phyloP scores from a whole-genome alignment of 2,888 invertebrate genomes.

The Patella pellucida region DNA sequence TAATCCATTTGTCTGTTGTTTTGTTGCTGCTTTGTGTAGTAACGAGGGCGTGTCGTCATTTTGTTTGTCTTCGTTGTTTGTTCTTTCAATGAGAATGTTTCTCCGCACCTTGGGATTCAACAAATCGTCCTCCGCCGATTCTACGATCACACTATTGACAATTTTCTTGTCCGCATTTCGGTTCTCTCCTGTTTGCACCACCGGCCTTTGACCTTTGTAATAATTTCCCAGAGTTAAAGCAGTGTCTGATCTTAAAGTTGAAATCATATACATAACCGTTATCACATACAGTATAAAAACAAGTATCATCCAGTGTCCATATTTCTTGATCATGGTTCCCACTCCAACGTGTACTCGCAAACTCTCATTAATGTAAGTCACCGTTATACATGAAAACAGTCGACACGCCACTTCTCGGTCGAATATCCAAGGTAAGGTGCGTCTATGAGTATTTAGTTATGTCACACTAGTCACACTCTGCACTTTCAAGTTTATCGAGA shows the following conservation, averaged over 20 bases:
- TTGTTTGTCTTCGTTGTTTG: neutral
- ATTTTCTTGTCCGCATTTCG: neutral
- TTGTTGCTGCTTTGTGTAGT: neutral
- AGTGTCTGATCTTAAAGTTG: neutral
- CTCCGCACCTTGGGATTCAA: neutral
- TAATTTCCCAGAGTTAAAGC: no score
- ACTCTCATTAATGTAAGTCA: no score
- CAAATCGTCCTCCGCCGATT: neutral
- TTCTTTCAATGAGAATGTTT: neutral
- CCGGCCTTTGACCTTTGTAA: neutral
- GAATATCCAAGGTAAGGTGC: neutral
- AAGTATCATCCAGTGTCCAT: neutral
- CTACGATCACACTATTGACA: neutral
- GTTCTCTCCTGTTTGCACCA: neutral
- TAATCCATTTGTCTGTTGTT: neutral
- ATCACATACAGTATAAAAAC: neutral
- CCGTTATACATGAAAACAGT: neutral
- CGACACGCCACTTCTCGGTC: neutral
- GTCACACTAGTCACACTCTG: slow-evolving; percentile 1
- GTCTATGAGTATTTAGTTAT: slow-evolving; percentile 4
- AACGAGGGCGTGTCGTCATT: neutral
- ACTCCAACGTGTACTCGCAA: neutral
- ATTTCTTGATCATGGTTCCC: neutral
- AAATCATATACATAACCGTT: neutral
- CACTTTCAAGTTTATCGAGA: neutral